Percentiles rank a stretch among this genome's conserved stretches.
Evolutionary conservation across 2,888 invertebrate species (phyloP).

Genomic region (Incurvaria masculella): DNA sequence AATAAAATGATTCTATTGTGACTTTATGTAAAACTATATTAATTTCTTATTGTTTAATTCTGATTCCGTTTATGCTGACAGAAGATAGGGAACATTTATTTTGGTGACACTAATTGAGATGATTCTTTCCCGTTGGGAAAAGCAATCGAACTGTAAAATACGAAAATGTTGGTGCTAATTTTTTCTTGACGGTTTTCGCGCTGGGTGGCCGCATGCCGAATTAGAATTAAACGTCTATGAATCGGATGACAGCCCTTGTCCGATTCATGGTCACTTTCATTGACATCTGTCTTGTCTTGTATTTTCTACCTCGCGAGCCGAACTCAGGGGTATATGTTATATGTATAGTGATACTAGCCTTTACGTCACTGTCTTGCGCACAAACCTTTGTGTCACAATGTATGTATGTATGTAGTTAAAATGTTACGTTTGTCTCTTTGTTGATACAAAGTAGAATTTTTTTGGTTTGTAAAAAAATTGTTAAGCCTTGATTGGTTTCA

Average conservation of each 20-base stretch:
- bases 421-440: slow-evolving; percentile 49
- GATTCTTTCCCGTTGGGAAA: no score
- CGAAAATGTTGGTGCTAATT: neutral
- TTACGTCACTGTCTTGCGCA: slow-evolving; percentile 49
- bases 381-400: slow-evolving; percentile 49
- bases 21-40: neutral
- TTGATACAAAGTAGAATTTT: slow-evolving; percentile 34
- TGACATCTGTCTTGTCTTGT: no score
- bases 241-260: slow-evolving; percentile 51
- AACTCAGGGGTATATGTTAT: slow-evolving; percentile 49
- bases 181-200: no score
- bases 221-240: slow-evolving; percentile 49
- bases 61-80: neutral
- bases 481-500: slow-evolving; percentile 19
- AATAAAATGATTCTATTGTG: neutral
- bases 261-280: slow-evolving; percentile 34
- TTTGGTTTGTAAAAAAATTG: no score
- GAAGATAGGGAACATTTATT: no score
- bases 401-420: slow-evolving; percentile 42
- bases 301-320: slow-evolving; percentile 18
- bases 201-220: slow-evolving; percentile 28
- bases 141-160: no score
- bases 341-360: slow-evolving; percentile 54
- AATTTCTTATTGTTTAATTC: neutral
- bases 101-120: no score